These are phyloP conservation scores for Periophthalmus magnuspinnatus DNA, from an alignment of 2,797 vertebrate genomes.

Conservation along the genomic window DNA sequence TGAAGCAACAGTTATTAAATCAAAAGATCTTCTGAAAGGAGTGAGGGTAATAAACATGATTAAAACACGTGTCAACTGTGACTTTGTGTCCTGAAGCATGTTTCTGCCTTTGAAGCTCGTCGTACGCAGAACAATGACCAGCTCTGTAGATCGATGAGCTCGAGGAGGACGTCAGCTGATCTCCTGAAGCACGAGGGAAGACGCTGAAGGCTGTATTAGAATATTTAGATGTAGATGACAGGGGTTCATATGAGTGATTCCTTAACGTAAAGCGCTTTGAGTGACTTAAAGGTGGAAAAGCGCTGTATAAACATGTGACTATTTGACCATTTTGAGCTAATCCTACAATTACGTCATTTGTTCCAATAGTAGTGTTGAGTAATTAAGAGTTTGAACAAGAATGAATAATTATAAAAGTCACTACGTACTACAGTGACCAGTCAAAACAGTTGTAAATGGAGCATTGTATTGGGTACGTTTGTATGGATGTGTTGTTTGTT, in stretches of 20 bases:
- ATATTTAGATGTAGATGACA: too few species aligned
- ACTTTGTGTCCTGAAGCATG: constrained; percentile 28
- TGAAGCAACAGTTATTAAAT: constrained; percentile 49
- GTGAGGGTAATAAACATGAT: constrained; percentile 21
- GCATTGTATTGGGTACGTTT: too few species aligned
- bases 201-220: too few species aligned
- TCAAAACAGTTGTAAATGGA: neutral
- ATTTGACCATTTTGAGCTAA: too few species aligned
- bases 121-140: neutral
- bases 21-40: constrained; percentile 31
- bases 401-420: neutral
- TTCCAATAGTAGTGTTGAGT: neutral
- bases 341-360: neutral
- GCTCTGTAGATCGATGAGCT: neutral
- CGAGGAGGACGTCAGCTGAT: neutral
- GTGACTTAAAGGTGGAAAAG: too few species aligned
- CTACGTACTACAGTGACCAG: neutral
- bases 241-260: too few species aligned
- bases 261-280: too few species aligned
- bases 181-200: neutral
- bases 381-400: neutral
- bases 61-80: constrained; percentile 14
- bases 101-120: constrained; percentile 17
- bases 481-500: too few species aligned
- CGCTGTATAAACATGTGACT: too few species aligned